Conservation (phyloP, 2,797 vertebrate species). For the Sebastolobus altivelis region DNA sequence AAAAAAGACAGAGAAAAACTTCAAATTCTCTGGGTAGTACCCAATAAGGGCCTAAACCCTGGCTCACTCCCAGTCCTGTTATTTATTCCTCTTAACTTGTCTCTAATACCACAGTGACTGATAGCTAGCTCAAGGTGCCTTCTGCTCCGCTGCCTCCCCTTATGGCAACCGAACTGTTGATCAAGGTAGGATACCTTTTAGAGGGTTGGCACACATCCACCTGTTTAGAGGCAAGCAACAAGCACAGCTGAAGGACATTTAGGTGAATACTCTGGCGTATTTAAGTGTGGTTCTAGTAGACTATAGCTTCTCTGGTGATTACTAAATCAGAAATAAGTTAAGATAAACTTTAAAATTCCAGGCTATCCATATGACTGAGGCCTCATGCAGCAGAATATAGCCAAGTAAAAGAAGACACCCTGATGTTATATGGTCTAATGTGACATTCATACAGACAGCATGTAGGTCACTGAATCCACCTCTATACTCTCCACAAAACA, state of each 20-base stretch:
- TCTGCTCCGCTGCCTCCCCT: conserved; percentile 43
- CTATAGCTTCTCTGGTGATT: conserved; percentile 1
- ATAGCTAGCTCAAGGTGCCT: conserved; percentile 63
- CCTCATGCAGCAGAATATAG: conserved; percentile 4
- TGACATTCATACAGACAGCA: conserved; percentile 39
- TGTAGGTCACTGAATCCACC: conserved; percentile 20
- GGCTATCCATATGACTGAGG: neutral
- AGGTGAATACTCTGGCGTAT: neutral
- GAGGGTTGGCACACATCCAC: conserved; percentile 52
- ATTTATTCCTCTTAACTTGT: conserved; percentile 28
- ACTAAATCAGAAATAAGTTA: neutral
- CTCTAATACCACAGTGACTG: conserved; percentile 35
- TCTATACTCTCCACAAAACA: conserved; percentile 14
- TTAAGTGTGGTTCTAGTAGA: conserved; percentile 7
- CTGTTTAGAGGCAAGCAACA: conserved; percentile 31
- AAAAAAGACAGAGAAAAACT: neutral
- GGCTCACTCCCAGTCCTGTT: conserved; percentile 34
- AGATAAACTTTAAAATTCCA: neutral
- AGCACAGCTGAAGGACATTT: conserved; percentile 48
- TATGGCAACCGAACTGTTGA: conserved; percentile 49
- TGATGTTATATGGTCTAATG: conserved; percentile 4
- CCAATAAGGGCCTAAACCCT: conserved; percentile 16
- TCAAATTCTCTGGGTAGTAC: conserved; percentile 15
- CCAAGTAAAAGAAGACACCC: neutral
- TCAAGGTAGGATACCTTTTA: conserved; percentile 44